A percentile compares a stretch with the other conserved stretches of the same genome.
phyloP scores from a whole-genome alignment of 2,797 vertebrate species.

The Gadopsis bispinosus region DNA sequence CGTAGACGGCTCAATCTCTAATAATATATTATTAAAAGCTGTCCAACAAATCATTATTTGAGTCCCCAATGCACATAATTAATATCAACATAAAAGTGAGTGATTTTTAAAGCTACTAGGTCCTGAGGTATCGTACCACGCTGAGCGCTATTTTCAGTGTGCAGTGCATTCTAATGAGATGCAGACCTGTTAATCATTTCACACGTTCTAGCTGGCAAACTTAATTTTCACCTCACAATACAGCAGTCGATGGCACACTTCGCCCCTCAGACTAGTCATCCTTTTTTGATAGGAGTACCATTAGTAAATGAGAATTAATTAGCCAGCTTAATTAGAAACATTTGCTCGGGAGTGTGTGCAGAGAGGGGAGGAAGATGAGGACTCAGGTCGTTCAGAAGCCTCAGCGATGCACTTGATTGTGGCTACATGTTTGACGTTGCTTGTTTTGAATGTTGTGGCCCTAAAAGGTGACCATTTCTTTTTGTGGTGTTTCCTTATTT shows the following conservation, averaged over 20 bases:
- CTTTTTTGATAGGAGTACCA: constrained; percentile 66
- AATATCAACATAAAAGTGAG: constrained; percentile 32
- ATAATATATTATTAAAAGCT: constrained; percentile 33
- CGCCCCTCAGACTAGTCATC: constrained; percentile 57
- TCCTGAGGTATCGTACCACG: constrained; percentile 10
- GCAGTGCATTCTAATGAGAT: constrained; percentile 57
- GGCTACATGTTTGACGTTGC: not conserved
- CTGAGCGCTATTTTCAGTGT: constrained; percentile 23
- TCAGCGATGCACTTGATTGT: constrained; percentile 5
- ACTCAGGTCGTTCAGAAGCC: constrained; percentile 18
- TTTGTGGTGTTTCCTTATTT: constrained; percentile 4
- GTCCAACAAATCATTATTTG: constrained; percentile 33
- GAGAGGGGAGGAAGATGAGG: constrained; percentile 22
- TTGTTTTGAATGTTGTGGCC: not conserved
- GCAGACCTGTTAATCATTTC: constrained; percentile 74
- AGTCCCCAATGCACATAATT: constrained; percentile 39
- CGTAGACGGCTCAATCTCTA: constrained; percentile 31
- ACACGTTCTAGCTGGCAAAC: constrained; percentile 61
- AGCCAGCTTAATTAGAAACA: constrained; percentile 72
- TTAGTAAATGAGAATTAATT: constrained; percentile 83
- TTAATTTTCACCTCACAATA: constrained; percentile 66
- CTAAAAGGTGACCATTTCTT: not conserved
- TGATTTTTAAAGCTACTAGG: constrained; percentile 3
- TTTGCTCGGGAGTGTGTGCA: constrained; percentile 50
- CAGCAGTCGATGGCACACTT: constrained; percentile 43